Conservation (phyloP, 2,888 invertebrate species). For the Ecliptopera silaceata region DNA sequence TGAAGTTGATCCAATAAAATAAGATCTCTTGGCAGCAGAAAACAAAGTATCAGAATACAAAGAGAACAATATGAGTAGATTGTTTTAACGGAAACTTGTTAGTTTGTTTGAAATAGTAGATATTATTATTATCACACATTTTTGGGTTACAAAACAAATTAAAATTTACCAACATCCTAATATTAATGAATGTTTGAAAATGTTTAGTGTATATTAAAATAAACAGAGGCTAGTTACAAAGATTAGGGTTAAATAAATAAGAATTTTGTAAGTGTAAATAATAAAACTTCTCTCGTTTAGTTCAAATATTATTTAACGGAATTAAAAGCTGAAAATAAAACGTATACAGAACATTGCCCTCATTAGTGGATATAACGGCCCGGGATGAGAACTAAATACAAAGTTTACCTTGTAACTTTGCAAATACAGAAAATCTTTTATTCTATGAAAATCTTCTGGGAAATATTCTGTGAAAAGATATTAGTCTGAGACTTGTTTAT, state of each 20-base stretch:
- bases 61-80: neutral
- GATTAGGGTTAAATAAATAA: neutral
- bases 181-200: too few species aligned
- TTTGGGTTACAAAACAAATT: slow-evolving; percentile 6
- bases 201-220: too few species aligned
- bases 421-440: neutral
- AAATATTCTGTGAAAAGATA: neutral
- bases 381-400: slow-evolving; percentile 10
- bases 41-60: slow-evolving; percentile 13
- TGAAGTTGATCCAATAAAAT: slow-evolving; percentile 11
- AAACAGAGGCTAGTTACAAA: neutral
- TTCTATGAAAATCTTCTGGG: neutral
- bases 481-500: too few species aligned
- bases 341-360: slow-evolving; percentile 25
- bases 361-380: slow-evolving; percentile 11
- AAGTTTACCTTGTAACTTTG: slow-evolving; percentile 4
- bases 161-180: neutral
- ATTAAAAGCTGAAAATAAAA: slow-evolving; percentile 31
- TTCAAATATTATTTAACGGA: slow-evolving; percentile 25
- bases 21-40: slow-evolving; percentile 12
- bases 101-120: slow-evolving; percentile 12
- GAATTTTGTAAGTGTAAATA: neutral
- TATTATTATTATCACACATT: slow-evolving; percentile 1
- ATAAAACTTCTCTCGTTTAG: slow-evolving; percentile 10
- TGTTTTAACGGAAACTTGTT: slow-evolving; percentile 8